A percentile compares a stretch with the other conserved stretches of the same genome.
These are phyloP conservation scores for Antedon mediterranea DNA, from an alignment of 53 echinoderm and acorn worm genomes.

Conservation along the genomic window DNA sequence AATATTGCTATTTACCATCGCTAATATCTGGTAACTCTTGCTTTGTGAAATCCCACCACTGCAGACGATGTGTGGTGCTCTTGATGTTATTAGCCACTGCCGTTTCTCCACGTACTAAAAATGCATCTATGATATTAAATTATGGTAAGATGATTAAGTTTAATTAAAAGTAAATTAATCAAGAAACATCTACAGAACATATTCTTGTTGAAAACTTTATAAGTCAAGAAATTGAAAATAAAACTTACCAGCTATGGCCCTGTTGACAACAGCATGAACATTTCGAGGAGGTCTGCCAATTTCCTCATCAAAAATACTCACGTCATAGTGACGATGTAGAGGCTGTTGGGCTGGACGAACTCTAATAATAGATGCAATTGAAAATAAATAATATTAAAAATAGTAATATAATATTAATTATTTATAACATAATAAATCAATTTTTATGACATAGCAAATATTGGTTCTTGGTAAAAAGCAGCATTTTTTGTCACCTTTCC, in stretches of 20 bases:
- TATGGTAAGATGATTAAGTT: too few relatives aligned
- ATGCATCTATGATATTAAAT: slow-evolving; percentile 37
- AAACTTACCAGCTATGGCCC: slow-evolving; percentile 70
- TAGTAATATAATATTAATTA: too few relatives aligned
- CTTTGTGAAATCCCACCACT: slow-evolving; percentile 95
- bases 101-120: slow-evolving; percentile 63
- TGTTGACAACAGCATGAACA: slow-evolving; percentile 59
- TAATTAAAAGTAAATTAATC: too few relatives aligned
- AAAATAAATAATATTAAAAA: background rate
- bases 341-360: background rate
- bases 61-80: slow-evolving; percentile 65
- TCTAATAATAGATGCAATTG: background rate
- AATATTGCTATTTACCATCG: too few relatives aligned
- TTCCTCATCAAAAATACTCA: slow-evolving; percentile 55
- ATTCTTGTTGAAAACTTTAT: background rate
- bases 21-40: slow-evolving; percentile 71
- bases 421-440: too few relatives aligned
- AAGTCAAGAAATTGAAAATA: background rate
- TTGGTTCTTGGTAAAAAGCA: background rate
- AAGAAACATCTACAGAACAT: too few relatives aligned
- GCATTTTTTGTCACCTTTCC: background rate
- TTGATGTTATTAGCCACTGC: slow-evolving; percentile 94
- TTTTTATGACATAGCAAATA: too few relatives aligned
- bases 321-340: slow-evolving; percentile 38
- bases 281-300: slow-evolving; percentile 48